Conservation (phyloP, 64 coral and sea anemone genomes). For the Actinia equina region DNA sequence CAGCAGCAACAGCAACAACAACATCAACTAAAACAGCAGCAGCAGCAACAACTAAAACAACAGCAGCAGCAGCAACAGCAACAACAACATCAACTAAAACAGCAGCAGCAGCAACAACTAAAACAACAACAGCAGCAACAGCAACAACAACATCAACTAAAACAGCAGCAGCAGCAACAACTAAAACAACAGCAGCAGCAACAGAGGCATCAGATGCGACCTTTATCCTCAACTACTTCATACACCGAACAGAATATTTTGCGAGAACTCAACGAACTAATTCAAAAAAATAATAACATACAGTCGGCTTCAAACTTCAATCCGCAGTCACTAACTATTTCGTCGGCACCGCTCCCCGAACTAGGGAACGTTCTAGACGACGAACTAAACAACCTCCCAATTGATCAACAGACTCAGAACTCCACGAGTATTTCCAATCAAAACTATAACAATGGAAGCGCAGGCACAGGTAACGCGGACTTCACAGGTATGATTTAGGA, state of each 20-base stretch:
- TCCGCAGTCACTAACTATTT: neutral
- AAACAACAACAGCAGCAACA: neutral
- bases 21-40: neutral
- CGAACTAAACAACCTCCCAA: slow-evolving; percentile 20
- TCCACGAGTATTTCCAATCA: neutral
- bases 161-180: neutral
- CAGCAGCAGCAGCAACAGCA: neutral
- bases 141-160: neutral
- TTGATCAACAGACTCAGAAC: neutral
- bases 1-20: neutral
- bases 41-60: slow-evolving; percentile 11
- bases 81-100: neutral
- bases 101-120: neutral
- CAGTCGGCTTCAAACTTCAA: neutral
- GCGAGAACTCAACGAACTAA: slow-evolving; percentile 22
- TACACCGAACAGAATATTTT: slow-evolving; percentile 17
- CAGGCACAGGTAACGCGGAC: neutral
- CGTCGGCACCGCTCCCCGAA: slow-evolving; percentile 6
- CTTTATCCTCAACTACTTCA: neutral
- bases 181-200: slow-evolving; percentile 14
- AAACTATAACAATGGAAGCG: neutral
- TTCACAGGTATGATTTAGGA: slow-evolving; percentile 35
- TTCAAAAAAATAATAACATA: slow-evolving; percentile 21
- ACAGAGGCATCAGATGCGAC: neutral
- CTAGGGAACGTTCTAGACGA: slow-evolving; percentile 9